These are phyloP conservation scores for Scaptomyza flava DNA, from an alignment of 2,888 invertebrate genomes.

Conservation along the genomic window DNA sequence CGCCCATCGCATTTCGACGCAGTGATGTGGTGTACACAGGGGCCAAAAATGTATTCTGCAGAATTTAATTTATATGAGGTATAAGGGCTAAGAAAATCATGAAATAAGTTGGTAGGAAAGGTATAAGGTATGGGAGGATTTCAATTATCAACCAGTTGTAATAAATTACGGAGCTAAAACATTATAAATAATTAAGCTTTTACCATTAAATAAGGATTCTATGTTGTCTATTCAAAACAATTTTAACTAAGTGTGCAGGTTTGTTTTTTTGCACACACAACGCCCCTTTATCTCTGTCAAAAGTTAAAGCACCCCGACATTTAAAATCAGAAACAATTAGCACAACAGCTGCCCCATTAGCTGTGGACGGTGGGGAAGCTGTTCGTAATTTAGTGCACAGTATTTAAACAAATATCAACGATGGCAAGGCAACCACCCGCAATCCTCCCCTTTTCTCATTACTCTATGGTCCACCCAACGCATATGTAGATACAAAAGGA, in stretches of 20 bases:
- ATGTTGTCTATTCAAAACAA: background rate
- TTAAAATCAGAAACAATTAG: slow-evolving; percentile 80
- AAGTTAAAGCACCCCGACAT: slow-evolving; percentile 41
- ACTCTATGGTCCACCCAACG: background rate
- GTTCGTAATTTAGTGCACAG: slow-evolving; percentile 72
- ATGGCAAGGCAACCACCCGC: slow-evolving; percentile 13
- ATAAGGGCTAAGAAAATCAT: background rate
- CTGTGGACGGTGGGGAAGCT: slow-evolving; percentile 39
- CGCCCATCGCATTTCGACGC: slow-evolving; percentile 95
- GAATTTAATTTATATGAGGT: slow-evolving; percentile 5
- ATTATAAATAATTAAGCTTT: background rate
- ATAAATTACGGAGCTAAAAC: background rate
- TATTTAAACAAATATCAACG: slow-evolving; percentile 77
- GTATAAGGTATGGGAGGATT: background rate
- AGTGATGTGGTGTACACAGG: slow-evolving; percentile 96
- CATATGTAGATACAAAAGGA: slow-evolving; percentile 54
- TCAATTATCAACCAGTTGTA: background rate
- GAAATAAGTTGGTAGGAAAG: background rate
- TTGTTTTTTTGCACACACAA: background rate
- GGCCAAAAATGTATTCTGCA: slow-evolving; percentile 92
- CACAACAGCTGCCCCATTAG: slow-evolving; percentile 75
- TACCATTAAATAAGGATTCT: background rate
- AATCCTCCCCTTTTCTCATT: slow-evolving; percentile 14
- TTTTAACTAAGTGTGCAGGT: background rate
- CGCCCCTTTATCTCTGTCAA: slow-evolving; percentile 19